Conservation (phyloP, 2,797 vertebrate species). For the Zalophus californianus region DNA sequence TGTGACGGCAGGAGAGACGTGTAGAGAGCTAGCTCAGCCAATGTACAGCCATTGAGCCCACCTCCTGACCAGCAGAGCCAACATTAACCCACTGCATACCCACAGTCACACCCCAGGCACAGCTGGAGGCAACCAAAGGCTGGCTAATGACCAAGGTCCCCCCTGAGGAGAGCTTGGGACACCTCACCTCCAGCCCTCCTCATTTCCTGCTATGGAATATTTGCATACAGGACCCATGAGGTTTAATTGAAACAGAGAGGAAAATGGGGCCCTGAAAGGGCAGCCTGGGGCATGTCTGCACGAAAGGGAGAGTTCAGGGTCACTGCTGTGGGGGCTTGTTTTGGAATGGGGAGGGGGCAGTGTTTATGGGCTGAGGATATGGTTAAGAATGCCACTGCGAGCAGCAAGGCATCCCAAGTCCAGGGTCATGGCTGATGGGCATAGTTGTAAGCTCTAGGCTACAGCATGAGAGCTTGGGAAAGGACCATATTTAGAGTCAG, state of each 20-base stretch:
- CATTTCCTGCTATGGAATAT: background rate
- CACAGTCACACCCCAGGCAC: background rate
- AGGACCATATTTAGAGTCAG: background rate
- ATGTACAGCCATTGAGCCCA: background rate
- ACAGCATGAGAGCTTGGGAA: background rate
- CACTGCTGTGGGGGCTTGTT: background rate
- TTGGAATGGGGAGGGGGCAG: background rate
- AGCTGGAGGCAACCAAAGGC: background rate
- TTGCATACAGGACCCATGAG: background rate
- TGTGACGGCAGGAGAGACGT: background rate
- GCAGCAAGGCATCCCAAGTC: background rate
- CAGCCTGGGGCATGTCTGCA: fast-evolving
- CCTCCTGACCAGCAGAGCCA: background rate
- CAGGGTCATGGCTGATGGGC: background rate
- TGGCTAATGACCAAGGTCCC: background rate
- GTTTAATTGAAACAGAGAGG: background rate
- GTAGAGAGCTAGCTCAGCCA: background rate
- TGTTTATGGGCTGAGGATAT: background rate
- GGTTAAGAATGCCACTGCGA: background rate
- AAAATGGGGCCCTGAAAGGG: background rate
- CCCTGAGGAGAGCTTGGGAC: background rate
- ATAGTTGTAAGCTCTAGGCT: background rate
- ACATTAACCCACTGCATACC: background rate
- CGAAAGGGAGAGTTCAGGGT: background rate
- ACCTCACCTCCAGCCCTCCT: background rate